Conservation (phyloP, 2,888 invertebrate species). For the Catotricha subobsoleta region DNA sequence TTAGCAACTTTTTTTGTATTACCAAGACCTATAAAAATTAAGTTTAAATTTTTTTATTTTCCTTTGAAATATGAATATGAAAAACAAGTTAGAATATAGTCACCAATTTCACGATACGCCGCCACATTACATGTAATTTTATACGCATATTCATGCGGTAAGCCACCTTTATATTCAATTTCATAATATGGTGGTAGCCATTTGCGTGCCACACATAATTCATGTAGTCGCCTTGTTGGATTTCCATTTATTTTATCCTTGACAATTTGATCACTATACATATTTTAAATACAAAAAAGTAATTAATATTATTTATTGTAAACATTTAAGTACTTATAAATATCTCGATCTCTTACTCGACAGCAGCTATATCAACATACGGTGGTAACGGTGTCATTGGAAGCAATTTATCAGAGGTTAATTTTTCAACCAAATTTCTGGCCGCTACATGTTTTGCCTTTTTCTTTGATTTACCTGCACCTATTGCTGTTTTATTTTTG, state of each 20-base stretch:
- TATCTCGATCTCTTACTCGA: too few species aligned
- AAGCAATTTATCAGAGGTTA: constrained; percentile 46
- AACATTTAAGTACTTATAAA: too few species aligned
- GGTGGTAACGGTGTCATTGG: too few species aligned
- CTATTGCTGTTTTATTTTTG: constrained; percentile 52
- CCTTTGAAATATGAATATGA: too few species aligned
- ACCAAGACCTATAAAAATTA: too few species aligned
- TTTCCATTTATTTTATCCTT: too few species aligned
- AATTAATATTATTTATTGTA: too few species aligned
- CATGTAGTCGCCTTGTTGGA: constrained; percentile 80
- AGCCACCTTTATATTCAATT: constrained; percentile 38
- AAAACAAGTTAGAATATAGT: too few species aligned
- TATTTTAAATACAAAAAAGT: too few species aligned
- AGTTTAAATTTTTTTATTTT: too few species aligned
- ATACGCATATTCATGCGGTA: constrained; percentile 77
- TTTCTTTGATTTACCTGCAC: constrained; percentile 77
- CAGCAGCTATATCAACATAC: too few species aligned
- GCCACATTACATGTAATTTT: constrained; percentile 69
- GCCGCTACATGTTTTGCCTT: constrained; percentile 88
- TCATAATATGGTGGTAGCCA: constrained; percentile 82
- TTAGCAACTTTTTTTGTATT: constrained; percentile 86
- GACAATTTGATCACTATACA: too few species aligned
- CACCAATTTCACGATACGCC: constrained; percentile 57
- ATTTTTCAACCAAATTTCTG: constrained; percentile 59
- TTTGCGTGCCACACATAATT: constrained; percentile 77